Conservation (phyloP, 2,888 invertebrate genomes). For the Cyrtodaria siliqua region DNA sequence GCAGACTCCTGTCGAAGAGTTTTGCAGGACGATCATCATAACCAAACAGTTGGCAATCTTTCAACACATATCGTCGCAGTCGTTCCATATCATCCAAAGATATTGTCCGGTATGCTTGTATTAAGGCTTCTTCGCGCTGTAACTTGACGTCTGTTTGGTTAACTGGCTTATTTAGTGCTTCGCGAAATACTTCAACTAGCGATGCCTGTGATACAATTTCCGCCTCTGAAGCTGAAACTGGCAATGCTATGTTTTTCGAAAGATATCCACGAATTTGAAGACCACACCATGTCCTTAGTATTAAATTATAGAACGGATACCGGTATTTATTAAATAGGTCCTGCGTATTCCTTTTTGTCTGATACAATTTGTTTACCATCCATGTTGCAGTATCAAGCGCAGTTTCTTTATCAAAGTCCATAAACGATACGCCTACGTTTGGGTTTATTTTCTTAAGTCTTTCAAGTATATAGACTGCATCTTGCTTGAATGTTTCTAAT, state of each 20-base stretch:
- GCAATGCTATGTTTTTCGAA: constrained; percentile 60
- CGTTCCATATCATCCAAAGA: constrained; percentile 55
- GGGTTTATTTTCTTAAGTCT: constrained; percentile 46
- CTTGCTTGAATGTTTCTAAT: constrained; percentile 68
- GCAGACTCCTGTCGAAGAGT: constrained; percentile 43
- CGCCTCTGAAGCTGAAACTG: constrained; percentile 44
- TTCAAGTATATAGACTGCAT: constrained; percentile 57
- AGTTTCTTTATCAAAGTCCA: constrained; percentile 69
- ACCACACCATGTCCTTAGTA: constrained; percentile 67
- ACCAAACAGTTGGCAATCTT: constrained; percentile 74
- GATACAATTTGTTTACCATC: constrained; percentile 43
- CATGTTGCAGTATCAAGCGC: constrained; percentile 44
- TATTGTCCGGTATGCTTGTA: constrained; percentile 67
- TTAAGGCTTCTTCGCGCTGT: constrained; percentile 67
- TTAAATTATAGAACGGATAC: constrained; percentile 57
- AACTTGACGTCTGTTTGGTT: constrained; percentile 45
- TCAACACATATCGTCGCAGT: constrained; percentile 58
- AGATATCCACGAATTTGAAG: constrained; percentile 74
- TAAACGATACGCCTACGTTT: constrained; percentile 57
- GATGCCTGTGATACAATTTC: constrained; percentile 27
- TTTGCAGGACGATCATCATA: constrained; percentile 61
- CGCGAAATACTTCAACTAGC: constrained; percentile 44
- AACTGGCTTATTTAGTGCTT: constrained; percentile 31
- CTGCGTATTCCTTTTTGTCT: constrained; percentile 20
- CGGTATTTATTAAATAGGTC: constrained; percentile 39